Conservation (phyloP, 2,797 vertebrate species). For the Aplochiton taeniatus region DNA sequence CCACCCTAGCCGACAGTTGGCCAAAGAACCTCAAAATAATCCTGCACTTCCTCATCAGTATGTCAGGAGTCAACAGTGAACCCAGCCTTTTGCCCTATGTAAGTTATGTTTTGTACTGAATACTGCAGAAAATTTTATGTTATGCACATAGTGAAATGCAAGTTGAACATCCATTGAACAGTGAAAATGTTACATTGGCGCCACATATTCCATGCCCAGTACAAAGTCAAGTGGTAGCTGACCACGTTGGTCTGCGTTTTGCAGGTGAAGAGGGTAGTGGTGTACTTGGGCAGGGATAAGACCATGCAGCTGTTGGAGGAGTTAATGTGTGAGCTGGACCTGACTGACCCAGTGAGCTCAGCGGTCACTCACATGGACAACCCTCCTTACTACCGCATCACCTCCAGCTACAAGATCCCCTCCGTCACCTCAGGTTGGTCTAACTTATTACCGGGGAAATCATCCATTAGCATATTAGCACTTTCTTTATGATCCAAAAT, state of each 20-base stretch:
- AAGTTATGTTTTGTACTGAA: too few relatives aligned
- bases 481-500: too few relatives aligned
- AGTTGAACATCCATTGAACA: too few relatives aligned
- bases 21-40: conserved; percentile 99
- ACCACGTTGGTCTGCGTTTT: too few relatives aligned
- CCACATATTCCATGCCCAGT: too few relatives aligned
- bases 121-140: too few relatives aligned
- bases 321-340: conserved; percentile 92
- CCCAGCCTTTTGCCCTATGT: conserved; percentile 98
- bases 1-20: conserved; percentile 97
- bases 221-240: too few relatives aligned
- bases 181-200: too few relatives aligned
- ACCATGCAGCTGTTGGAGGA: conserved; percentile 98
- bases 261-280: conserved; percentile 97
- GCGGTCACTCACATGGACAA: conserved; percentile 98
- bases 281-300: conserved; percentile 98
- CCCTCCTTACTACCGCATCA: conserved; percentile 96
- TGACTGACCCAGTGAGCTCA: conserved; percentile 92
- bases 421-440: conserved; percentile 94
- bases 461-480: too few relatives aligned
- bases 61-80: conserved; percentile 96
- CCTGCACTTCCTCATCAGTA: conserved; percentile 97
- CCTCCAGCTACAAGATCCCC: conserved; percentile 96
- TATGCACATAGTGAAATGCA: too few relatives aligned
- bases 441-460: neutral